Conservation (phyloP, 1,140 invertebrate species). For the Scaptodrosophila lebanonensis region DNA sequence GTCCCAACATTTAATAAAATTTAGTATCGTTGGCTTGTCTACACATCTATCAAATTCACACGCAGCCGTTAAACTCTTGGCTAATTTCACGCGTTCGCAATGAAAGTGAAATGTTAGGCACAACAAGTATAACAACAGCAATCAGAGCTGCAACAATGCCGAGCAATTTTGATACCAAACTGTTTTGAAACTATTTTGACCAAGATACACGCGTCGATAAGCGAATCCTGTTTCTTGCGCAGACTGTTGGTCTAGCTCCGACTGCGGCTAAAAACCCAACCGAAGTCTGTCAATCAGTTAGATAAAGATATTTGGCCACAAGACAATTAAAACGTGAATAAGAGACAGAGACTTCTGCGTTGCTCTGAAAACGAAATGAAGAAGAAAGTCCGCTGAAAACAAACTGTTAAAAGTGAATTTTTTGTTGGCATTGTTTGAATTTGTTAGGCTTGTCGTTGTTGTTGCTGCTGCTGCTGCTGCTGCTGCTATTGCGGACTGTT, state of each 20-base stretch:
- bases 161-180: too few relatives aligned
- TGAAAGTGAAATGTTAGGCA: slow-evolving; percentile 56
- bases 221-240: too few relatives aligned
- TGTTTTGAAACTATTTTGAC: too few relatives aligned
- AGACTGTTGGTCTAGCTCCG: slow-evolving; percentile 33
- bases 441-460: slow-evolving; percentile 18
- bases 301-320: slow-evolving; percentile 36
- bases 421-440: slow-evolving; percentile 25
- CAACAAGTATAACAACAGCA: not conserved
- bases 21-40: slow-evolving; percentile 1
- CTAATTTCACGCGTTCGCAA: slow-evolving; percentile 53
- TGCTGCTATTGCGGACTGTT: slow-evolving; percentile 44
- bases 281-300: slow-evolving; percentile 8
- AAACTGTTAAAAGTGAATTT: slow-evolving; percentile 65
- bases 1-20: too few relatives aligned
- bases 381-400: slow-evolving; percentile 56
- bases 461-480: slow-evolving; percentile 35
- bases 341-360: slow-evolving; percentile 16
- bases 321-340: slow-evolving; percentile 36
- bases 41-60: slow-evolving; percentile 42
- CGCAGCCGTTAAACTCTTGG: slow-evolving; percentile 54
- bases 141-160: not conserved
- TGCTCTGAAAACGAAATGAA: slow-evolving; percentile 58
- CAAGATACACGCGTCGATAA: too few relatives aligned
- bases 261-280: not conserved